A percentile compares a stretch with the other conserved stretches of the same genome.
Evolutionary conservation across 2,888 invertebrate species (phyloP).

Genomic region (Amaurobius ferox): DNA sequence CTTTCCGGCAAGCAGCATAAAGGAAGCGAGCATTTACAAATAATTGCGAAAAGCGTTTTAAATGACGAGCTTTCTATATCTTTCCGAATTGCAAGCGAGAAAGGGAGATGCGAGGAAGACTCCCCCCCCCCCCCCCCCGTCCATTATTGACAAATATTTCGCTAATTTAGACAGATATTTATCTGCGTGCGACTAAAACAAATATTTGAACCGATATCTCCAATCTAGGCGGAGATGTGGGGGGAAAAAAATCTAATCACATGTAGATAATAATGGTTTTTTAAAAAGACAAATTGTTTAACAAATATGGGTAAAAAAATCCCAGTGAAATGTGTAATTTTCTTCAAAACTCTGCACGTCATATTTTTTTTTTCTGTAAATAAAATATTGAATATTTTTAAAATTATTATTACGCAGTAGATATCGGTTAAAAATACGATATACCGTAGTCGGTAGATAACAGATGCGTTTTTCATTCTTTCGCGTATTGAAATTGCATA

Average conservation of each 20-base stretch:
- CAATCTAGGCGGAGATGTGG: constrained; percentile 38
- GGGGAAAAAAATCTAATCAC: constrained; percentile 47
- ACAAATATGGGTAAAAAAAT: neutral
- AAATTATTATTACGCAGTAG: neutral
- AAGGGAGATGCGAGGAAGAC: constrained; percentile 29
- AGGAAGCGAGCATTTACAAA: constrained; percentile 60
- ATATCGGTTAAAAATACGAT: constrained; percentile 14
- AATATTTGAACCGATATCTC: constrained; percentile 71
- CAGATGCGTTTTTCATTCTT: neutral
- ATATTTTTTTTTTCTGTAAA: neutral
- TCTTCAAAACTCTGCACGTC: neutral
- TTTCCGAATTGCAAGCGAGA: constrained; percentile 36
- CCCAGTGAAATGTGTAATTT: neutral
- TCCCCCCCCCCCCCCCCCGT: constrained; percentile 32
- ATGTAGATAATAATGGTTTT: constrained; percentile 67
- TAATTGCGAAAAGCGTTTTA: constrained; percentile 59
- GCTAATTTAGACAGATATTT: constrained; percentile 69
- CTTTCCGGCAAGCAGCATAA: constrained; percentile 55
- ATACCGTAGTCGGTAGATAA: neutral
- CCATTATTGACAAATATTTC: constrained; percentile 68
- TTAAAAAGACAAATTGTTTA: constrained; percentile 63
- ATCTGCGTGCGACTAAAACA: constrained; percentile 65
- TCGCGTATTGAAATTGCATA: constrained; percentile 1
- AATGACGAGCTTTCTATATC: constrained; percentile 70
- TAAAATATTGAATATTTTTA: constrained; percentile 18